Percentiles rank a stretch among this genome's conserved stretches.
phyloP scores from a whole-genome alignment of 2,888 invertebrate species.

The Branchinecta sandiegonensis region DNA sequence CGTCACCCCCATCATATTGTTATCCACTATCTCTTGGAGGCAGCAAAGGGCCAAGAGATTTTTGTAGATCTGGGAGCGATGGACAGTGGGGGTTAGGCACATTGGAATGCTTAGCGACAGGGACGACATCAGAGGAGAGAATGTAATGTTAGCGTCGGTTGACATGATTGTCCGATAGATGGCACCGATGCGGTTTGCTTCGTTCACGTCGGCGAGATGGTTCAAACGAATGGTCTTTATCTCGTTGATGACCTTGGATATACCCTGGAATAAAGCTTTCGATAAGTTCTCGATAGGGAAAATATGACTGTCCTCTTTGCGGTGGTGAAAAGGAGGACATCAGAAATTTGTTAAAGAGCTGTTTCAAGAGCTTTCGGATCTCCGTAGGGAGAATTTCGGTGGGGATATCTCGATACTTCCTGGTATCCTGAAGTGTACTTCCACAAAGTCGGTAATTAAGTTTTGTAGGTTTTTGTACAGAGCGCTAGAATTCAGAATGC shows the following conservation, averaged over 20 bases:
- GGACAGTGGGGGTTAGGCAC: not conserved
- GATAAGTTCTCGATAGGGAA: not conserved
- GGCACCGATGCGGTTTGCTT: constrained; percentile 6
- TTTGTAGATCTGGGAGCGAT: not conserved
- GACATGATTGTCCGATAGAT: not conserved
- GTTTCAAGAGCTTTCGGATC: no score
- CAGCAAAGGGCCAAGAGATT: not conserved
- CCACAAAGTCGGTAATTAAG: no score
- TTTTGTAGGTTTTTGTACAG: no score
- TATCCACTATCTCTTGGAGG: not conserved
- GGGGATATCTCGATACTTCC: no score
- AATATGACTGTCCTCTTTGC: no score
- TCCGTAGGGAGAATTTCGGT: no score
- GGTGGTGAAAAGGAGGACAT: no score
- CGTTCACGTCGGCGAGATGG: not conserved
- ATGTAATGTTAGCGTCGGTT: not conserved
- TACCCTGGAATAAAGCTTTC: not conserved
- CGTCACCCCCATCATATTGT: not conserved
- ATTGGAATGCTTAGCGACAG: not conserved
- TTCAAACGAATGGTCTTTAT: not conserved
- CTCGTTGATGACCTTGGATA: not conserved
- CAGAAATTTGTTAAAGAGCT: no score
- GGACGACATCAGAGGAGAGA: constrained; percentile 10
- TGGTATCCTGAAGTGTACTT: no score
- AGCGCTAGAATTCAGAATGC: no score